Base-by-base conservation (phyloP, 2,888 invertebrate species). In the Drosophila nigricruria region DNA sequence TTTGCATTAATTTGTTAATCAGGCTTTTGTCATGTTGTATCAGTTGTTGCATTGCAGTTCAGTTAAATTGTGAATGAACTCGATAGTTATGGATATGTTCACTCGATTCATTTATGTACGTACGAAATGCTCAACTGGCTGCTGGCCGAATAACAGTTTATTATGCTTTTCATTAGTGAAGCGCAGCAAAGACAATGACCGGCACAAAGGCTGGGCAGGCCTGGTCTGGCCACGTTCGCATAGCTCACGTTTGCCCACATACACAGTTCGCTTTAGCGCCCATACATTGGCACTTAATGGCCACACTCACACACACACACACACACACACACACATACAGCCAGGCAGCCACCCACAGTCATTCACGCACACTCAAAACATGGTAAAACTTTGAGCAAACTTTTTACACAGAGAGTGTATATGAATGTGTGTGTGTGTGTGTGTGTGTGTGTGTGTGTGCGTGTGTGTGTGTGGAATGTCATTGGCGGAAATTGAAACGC, bases 401-500 rank as follows among this genome's bases (percentile, higher is more conserved):
- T 84, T 89, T 85, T 73, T 71, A 60, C 70, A 70, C 69, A 81
- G 65, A 70, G 63, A 61, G 53, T 67, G 57, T 34, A 16, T n/a
- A n/a, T n/a, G n/a, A n/a, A n/a, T n/a, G 25, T 61, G 12, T 57
- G 32, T 68, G 57, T 58, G 20, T 27, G 20, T 12, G 1, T 12
- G 12, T 20, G 20, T 1, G 30, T 34, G 25, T 30, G 20, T 63
- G 58, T 52, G 52, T 38, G 50, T 65, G 53, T 68, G 54, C 56
- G 36, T 60, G 63, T 42, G 49, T 62, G 50, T 52, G 76, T 63
- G 63, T 67, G 63, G 45, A 78, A 76, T 80, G 81, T 90, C 83
- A 91, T 85, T 89, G 91, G 81, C 89, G 91, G 91, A 91, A 91
- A 91, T 91, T 91, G 91, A 91, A 91, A 91, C 85, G 88, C 90